Percentiles rank a stretch among this genome's conserved stretches.
phyloP scores from a whole-genome alignment of 2,888 invertebrate species.

The Nomada flava region DNA sequence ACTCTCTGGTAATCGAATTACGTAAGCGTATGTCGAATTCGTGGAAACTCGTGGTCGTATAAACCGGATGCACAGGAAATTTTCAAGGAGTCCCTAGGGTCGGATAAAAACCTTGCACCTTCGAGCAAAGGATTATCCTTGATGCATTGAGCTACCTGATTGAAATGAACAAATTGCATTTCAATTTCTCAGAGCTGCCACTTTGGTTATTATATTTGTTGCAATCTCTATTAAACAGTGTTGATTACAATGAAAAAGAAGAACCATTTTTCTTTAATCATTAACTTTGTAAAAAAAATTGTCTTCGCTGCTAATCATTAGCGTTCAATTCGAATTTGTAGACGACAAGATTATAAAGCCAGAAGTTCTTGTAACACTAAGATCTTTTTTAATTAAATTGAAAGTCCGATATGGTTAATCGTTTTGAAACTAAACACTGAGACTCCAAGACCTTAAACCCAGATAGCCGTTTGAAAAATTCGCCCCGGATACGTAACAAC shows the following conservation, averaged over 20 bases:
- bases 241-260: no score
- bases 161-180: conserved; percentile 8
- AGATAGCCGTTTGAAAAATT: conserved; percentile 43
- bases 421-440: no score
- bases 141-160: background rate
- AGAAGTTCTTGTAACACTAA: background rate
- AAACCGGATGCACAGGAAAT: conserved; percentile 28
- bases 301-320: no score
- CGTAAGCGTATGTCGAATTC: conserved; percentile 62
- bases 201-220: no score
- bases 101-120: conserved; percentile 22
- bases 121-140: background rate
- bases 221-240: no score
- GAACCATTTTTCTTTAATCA: no score
- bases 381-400: background rate
- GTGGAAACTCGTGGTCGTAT: conserved; percentile 50
- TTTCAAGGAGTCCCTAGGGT: conserved; percentile 16
- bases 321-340: no score
- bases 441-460: background rate
- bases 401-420: no score
- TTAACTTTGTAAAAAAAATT: no score
- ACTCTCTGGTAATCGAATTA: conserved; percentile 66
- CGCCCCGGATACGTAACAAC: conserved; percentile 35
- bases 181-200: no score
- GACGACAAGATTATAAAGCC: no score